Conservation (phyloP, 2,888 invertebrate species). For the Epirrita christyi region DNA sequence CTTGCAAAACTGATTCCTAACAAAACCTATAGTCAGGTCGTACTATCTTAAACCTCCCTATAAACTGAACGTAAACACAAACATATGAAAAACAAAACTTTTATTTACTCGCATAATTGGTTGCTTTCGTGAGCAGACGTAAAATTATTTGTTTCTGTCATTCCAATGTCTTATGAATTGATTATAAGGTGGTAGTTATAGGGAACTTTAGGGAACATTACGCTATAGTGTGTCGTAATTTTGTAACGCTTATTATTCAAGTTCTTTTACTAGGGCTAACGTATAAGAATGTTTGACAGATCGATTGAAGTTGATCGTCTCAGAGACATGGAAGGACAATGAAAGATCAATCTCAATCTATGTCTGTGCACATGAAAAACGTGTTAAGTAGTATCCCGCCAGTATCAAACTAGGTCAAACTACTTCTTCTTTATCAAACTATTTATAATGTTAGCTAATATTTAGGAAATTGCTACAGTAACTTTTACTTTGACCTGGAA, state of each 20-base stretch:
- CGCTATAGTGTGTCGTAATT: constrained; percentile 11
- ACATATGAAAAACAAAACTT: constrained; percentile 7
- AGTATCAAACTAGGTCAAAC: too few species aligned
- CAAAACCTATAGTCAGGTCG: too few species aligned
- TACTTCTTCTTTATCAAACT: too few species aligned
- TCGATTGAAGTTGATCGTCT: not conserved
- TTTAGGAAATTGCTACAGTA: too few species aligned
- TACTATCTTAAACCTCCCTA: too few species aligned
- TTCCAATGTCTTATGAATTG: constrained; percentile 9
- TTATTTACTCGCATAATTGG: constrained; percentile 19
- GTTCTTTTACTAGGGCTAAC: not conserved
- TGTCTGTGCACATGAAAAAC: too few species aligned
- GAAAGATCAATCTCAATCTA: too few species aligned
- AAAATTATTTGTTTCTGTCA: constrained; percentile 18
- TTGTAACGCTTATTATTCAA: constrained; percentile 7
- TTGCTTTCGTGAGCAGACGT: constrained; percentile 12
- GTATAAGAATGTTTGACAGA: not conserved
- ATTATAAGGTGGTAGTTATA: constrained; percentile 4
- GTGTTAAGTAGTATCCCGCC: too few species aligned
- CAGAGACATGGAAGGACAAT: too few species aligned
- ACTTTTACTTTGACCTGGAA: too few species aligned
- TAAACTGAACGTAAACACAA: not conserved
- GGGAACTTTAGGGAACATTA: not conserved
- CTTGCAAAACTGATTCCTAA: too few species aligned
- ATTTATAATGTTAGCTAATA: too few species aligned